Evolutionary conservation across 2,888 invertebrate genomes (phyloP).

Genomic region (Chelonus formosanus): DNA sequence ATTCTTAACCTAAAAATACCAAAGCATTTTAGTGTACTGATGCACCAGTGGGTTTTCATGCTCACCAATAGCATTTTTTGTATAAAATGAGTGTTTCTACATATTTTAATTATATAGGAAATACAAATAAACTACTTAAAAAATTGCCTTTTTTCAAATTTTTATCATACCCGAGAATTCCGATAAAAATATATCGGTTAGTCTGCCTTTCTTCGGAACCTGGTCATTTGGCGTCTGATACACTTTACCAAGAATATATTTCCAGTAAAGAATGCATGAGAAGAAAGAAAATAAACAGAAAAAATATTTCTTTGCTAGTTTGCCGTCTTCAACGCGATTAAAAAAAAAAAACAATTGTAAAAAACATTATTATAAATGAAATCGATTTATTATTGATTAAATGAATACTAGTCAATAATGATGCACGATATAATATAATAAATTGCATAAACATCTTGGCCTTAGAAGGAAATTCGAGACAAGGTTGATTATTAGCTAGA

Average conservation of each 20-base stretch:
- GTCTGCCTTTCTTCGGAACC: slow-evolving; percentile 83
- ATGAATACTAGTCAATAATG: background rate
- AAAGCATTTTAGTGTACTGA: too few species aligned
- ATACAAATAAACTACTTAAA: too few species aligned
- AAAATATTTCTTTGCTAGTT: slow-evolving; percentile 29
- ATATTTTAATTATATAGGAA: background rate
- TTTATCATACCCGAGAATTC: slow-evolving; percentile 76
- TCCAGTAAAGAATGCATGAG: slow-evolving; percentile 66
- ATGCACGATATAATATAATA: background rate
- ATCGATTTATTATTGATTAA: slow-evolving; percentile 10
- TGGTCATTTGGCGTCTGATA: slow-evolving; percentile 78
- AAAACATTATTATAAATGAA: too few species aligned
- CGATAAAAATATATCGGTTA: slow-evolving; percentile 86
- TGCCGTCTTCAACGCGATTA: too few species aligned
- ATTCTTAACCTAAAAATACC: too few species aligned
- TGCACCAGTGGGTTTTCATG: too few species aligned
- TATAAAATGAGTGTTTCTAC: background rate
- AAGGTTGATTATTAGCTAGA: slow-evolving; percentile 18
- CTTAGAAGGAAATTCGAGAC: slow-evolving; percentile 26
- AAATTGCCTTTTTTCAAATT: too few species aligned
- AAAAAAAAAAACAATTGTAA: too few species aligned
- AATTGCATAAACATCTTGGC: slow-evolving; percentile 25
- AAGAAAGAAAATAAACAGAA: slow-evolving; percentile 67
- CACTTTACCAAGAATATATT: slow-evolving; percentile 70
- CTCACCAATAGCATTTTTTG: too few species aligned